Evolutionary conservation across 2,888 invertebrate species (phyloP), one percentile per base, ranked within the genome.

Genomic region (Melolontha melolontha): DNA sequence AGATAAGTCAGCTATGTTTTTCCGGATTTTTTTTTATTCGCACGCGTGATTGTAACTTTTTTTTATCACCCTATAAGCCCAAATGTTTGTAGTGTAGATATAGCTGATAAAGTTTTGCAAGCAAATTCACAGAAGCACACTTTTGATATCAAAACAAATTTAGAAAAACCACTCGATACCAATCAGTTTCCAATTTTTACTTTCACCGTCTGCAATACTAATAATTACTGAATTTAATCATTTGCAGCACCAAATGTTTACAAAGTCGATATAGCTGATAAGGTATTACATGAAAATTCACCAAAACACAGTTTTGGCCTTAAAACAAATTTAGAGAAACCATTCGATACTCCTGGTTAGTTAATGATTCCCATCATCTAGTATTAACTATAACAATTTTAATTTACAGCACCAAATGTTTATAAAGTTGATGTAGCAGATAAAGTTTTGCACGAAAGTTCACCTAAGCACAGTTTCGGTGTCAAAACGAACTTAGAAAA

Each of bases 61-160:
- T 22, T 22, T 22, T 22, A 22, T 22, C 22, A 22, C n/a, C n/a
- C n/a, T 70, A 16, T 64, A 73, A 74, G 69, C 27, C 74, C 75
- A 59, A 81, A 83, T 16, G 75, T 59, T 81, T 94, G 94, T 80
- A 89, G 91, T 79, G 90, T 92, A 1, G 88, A 89, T 76, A 90
- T 89, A 72, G 86, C 91, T 69, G 88, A 88, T 73, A 86, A 85
- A 74, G 79, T 86, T 44, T 86, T 89, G 69, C 84, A 85, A 57
- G 86, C 87, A 75, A 85, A 84, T 64, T 81, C 88, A 55, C 90
- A 90, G 22, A 87, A 87, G 73, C 91, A 85, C 77, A 87, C 87
- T 51, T 89, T 91, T 66, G 86, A 88, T 68, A 82, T 87, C 29
- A 89, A 87, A 81, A 86, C 87, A 5, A 83, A 84, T 27, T 71